These are phyloP conservation scores for Plutella xylostella DNA, from an alignment of 2,888 invertebrate genomes.

Conservation along the genomic window DNA sequence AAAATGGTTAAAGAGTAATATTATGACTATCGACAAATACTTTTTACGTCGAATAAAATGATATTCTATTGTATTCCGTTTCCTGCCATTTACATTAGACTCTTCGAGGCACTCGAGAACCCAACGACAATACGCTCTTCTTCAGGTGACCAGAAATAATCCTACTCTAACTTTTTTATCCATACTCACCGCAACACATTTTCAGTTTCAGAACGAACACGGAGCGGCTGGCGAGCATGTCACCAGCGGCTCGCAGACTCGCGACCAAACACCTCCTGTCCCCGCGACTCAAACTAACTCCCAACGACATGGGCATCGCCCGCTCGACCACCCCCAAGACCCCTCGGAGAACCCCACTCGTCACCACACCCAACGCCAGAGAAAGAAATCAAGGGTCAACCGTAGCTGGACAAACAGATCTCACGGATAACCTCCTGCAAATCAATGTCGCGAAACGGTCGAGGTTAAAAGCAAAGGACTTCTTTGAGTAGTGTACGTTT, in stretches of 20 bases:
- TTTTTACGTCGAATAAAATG: too few relatives aligned
- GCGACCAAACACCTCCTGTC: conserved; percentile 74
- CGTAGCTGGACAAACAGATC: conserved; percentile 18
- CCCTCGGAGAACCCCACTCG: conserved; percentile 27
- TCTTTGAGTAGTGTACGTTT: conserved; percentile 62
- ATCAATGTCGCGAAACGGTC: conserved; percentile 80
- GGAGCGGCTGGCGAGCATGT: conserved; percentile 90
- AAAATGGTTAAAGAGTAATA: too few relatives aligned
- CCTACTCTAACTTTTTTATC: too few relatives aligned
- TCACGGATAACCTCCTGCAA: conserved; percentile 89
- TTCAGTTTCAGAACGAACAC: conserved; percentile 71
- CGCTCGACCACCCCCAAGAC: conserved; percentile 29
- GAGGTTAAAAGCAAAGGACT: conserved; percentile 84
- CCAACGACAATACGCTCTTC: too few relatives aligned
- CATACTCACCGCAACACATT: too few relatives aligned
- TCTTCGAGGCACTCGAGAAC: too few relatives aligned
- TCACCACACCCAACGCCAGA: conserved; percentile 30
- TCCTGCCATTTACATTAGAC: too few relatives aligned
- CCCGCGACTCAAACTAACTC: conserved; percentile 53
- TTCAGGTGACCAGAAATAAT: too few relatives aligned
- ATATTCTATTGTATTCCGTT: too few relatives aligned
- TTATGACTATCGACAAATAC: too few relatives aligned
- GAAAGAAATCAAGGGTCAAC: conserved; percentile 19
- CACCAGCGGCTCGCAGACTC: conserved; percentile 92
- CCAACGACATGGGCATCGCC: conserved; percentile 43